Percentiles rank a stretch among this genome's conserved stretches.
phyloP scores from a whole-genome alignment of 2,113 vertebrate genomes.

The Cariama cristata region DNA sequence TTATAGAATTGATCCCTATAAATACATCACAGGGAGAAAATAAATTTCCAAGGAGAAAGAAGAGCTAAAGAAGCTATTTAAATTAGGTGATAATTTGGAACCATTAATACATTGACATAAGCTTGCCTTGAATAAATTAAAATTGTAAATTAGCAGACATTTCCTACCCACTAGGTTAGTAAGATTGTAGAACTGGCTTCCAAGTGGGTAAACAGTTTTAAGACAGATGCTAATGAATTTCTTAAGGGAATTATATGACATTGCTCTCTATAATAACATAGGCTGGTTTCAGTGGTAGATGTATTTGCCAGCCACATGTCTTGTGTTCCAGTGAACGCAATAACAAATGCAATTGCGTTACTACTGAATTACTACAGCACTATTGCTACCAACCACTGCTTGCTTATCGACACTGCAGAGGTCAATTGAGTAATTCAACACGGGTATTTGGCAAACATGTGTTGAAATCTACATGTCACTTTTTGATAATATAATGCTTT shows the following conservation, averaged over 20 bases:
- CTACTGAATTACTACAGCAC: background rate
- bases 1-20: background rate
- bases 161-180: background rate
- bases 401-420: background rate
- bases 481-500: background rate
- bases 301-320: background rate
- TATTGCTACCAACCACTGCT: background rate
- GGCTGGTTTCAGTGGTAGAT: background rate
- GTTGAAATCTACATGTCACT: background rate
- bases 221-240: background rate
- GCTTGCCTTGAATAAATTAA: constrained; percentile 1
- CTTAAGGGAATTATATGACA: background rate
- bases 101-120: background rate
- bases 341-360: background rate
- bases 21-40: background rate
- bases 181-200: background rate
- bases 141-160: background rate
- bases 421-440: background rate
- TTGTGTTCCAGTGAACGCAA: background rate
- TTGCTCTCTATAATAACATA: background rate
- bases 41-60: background rate
- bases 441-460: background rate
- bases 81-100: background rate
- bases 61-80: background rate
- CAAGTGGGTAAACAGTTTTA: background rate